These are phyloP conservation scores for Odontocerum albicorne DNA, from an alignment of 2,888 invertebrate species.

Conservation along the genomic window DNA sequence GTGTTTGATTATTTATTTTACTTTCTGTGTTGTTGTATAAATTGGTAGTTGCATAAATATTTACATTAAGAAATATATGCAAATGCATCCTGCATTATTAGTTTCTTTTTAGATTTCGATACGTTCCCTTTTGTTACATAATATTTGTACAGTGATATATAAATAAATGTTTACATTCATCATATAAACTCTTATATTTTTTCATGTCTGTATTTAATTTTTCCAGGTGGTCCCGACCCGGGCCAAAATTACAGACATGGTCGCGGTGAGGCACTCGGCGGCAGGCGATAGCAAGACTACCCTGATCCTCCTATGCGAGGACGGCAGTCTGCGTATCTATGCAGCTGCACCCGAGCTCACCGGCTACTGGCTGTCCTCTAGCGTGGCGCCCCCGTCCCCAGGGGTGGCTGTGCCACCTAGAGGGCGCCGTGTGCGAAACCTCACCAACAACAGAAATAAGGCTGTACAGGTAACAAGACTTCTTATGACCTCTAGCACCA, in stretches of 20 bases:
- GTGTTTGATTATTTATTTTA: no score
- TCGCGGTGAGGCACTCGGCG: constrained; percentile 84
- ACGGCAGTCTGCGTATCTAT: constrained; percentile 93
- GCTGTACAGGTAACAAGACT: constrained; percentile 27
- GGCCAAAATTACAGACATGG: constrained; percentile 96
- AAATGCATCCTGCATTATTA: no score
- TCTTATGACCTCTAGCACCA: no score
- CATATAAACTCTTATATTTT: not conserved
- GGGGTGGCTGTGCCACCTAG: constrained; percentile 46
- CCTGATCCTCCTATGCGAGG: constrained; percentile 90
- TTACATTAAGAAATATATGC: no score
- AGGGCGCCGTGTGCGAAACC: not conserved
- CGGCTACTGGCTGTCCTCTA: constrained; percentile 61
- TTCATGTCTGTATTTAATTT: no score
- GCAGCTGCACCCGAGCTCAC: constrained; percentile 86
- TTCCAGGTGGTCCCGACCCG: constrained; percentile 74
- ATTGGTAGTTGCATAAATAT: no score
- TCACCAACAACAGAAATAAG: constrained; percentile 13
- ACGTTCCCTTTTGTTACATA: no score
- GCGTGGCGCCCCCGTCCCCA: constrained; percentile 54
- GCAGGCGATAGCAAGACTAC: constrained; percentile 83
- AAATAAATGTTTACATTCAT: no score
- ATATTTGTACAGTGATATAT: no score
- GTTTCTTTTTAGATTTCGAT: no score
- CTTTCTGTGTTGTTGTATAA: no score